phyloP scores from a whole-genome alignment of 1,140 invertebrate genomes.

The Ooceraea biroi region DNA sequence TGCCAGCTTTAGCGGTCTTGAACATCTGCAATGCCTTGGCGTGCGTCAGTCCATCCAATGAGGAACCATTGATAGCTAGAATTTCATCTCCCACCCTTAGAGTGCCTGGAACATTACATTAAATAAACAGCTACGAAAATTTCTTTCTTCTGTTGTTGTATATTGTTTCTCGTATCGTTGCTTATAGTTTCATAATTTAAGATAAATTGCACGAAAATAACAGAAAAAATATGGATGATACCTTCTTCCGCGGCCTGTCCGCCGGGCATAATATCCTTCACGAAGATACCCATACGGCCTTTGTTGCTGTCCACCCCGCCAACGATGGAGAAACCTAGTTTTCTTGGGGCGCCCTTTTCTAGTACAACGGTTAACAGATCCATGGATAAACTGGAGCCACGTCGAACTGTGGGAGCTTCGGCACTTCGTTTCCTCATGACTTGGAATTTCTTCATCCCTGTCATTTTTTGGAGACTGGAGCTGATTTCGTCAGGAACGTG shows the following conservation, averaged over 20 bases:
- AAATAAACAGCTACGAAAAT: not conserved
- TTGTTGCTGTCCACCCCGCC: slow-evolving; percentile 90
- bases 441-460: slow-evolving; percentile 85
- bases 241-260: slow-evolving; percentile 90
- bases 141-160: not conserved
- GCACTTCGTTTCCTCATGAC: slow-evolving; percentile 78
- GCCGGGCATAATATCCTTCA: slow-evolving; percentile 89
- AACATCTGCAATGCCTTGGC: slow-evolving; percentile 89
- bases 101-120: slow-evolving; percentile 81
- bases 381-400: slow-evolving; percentile 79
- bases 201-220: too few relatives aligned
- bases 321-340: slow-evolving; percentile 92
- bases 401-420: slow-evolving; percentile 62
- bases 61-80: slow-evolving; percentile 88
- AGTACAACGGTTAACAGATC: slow-evolving; percentile 84
- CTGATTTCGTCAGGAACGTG: not conserved
- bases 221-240: slow-evolving; percentile 11
- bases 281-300: slow-evolving; percentile 91
- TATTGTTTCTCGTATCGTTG: not conserved
- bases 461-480: slow-evolving; percentile 73
- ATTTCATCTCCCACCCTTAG: slow-evolving; percentile 90
- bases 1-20: slow-evolving; percentile 88
- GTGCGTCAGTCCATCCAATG: slow-evolving; percentile 88
- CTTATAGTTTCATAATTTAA: not conserved
- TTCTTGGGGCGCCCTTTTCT: slow-evolving; percentile 89